phyloP scores from a whole-genome alignment of 2,113 vertebrate species.

The Zosterops lateralis region DNA sequence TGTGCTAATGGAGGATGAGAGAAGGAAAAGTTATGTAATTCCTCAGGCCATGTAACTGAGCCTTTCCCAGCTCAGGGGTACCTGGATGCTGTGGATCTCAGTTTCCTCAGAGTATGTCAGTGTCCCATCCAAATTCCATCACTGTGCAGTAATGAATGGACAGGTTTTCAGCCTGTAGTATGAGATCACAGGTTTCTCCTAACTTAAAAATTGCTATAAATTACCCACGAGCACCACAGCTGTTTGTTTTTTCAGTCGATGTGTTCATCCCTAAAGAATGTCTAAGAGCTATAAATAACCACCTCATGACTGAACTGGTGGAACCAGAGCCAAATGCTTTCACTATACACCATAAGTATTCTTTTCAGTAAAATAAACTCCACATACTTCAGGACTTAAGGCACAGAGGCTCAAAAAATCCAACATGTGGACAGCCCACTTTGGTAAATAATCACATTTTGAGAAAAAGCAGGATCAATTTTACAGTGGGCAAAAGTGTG shows the following conservation, averaged over 20 bases:
- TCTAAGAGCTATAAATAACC: constrained; percentile 53
- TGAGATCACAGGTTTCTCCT: constrained; percentile 62
- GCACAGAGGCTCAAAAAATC: background rate
- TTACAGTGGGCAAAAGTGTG: background rate
- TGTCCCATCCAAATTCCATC: constrained; percentile 43
- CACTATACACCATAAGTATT: background rate
- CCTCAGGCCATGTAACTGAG: background rate
- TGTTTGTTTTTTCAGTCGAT: constrained; percentile 32
- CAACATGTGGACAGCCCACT: rapidly evolving
- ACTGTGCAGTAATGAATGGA: background rate
- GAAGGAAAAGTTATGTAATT: background rate
- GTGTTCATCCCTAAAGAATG: constrained; percentile 61
- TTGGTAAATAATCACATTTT: background rate
- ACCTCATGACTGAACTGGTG: constrained; percentile 26
- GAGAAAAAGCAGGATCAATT: background rate
- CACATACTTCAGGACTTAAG: background rate
- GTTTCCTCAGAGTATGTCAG: constrained; percentile 14
- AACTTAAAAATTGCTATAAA: constrained; percentile 49
- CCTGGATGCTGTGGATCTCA: constrained; percentile 6
- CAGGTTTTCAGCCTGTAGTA: constrained; percentile 10
- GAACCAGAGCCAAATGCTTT: constrained; percentile 2
- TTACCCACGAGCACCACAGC: background rate
- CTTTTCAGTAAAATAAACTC: constrained; percentile 8
- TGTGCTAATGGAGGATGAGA: background rate
- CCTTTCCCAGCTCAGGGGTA: background rate